phyloP scores from a whole-genome alignment of 1,140 invertebrate genomes.

The Anastrepha obliqua region DNA sequence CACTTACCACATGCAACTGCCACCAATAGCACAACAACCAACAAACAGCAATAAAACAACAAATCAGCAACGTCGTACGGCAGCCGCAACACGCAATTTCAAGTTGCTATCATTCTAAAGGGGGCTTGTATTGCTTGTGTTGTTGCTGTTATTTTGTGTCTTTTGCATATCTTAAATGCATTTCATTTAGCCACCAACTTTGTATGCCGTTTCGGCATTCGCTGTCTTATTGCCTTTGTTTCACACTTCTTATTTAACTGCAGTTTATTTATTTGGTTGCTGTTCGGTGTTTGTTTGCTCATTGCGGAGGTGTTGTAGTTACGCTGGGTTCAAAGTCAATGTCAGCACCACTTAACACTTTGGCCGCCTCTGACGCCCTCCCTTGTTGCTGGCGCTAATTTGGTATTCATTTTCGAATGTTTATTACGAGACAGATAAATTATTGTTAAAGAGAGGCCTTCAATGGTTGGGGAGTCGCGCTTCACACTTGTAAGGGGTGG shows the following conservation, averaged over 20 bases:
- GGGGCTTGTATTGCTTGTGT: background rate
- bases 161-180: background rate
- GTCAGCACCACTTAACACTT: background rate
- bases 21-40: background rate
- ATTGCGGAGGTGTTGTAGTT: background rate
- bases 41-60: slow-evolving; percentile 2
- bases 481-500: background rate
- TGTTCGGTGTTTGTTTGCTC: background rate
- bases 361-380: background rate
- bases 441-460: background rate
- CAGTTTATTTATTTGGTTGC: background rate
- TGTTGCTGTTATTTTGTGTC: background rate
- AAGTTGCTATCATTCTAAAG: background rate
- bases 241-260: background rate
- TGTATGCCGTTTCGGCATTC: background rate
- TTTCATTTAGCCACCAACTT: background rate
- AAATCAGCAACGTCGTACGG: background rate
- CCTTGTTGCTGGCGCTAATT: slow-evolving; percentile 21
- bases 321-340: slow-evolving; percentile 17
- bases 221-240: background rate
- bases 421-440: background rate
- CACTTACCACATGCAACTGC: background rate
- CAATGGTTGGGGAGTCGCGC: background rate
- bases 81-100: background rate
- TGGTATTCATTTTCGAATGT: background rate